Base-by-base conservation (phyloP, 1,140 invertebrate genomes). In the Pseudomyrmex dendroicus region DNA sequence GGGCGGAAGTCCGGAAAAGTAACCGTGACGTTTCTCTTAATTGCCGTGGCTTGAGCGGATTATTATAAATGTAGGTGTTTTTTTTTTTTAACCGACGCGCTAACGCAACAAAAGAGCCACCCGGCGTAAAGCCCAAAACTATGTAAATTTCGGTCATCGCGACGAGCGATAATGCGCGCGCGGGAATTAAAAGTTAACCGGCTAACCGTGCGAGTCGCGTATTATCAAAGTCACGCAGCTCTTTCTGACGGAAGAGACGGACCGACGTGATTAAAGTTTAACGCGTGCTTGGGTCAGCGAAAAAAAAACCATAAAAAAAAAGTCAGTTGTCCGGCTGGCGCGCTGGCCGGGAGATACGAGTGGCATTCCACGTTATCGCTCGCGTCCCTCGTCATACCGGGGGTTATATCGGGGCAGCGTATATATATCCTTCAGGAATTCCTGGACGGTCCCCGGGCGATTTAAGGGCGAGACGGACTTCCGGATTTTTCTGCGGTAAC, bases 391-490 rank as follows among this genome's bases (percentile, higher is more conserved):
- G 85, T 83, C 84, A 83, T 76, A 54, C 76, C 84, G 35, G 35
- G 35, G 12, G 80, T 70, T 72, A 50, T 86, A 87, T 78, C 80
- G 67, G 82, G 20, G 54, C 22, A 54, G 52, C 85, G 82, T 80
- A 80, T 80, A 80, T 80, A 80, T 80, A 80, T 80, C 76, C 54
- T 87, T 86, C 86, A 86, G 73, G 73, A 86, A 86, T 87, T 86
- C 84, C 80, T 57, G 66, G 17, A 73, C 80, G 66, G 80, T 72
- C 78, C 35, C 86, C 76, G 63, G 72, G 54, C 67, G 85, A 76
- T 87, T 87, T 87, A 86, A 77, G 54, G 67, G 25, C 73, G 80
- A 52, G 46, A 80, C 73, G 61, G 82, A 87, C 85, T 87, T 87
- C 85, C 85, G 86, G 86, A 67, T 87, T 74, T 70, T 50, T 68